phyloP scores from a whole-genome alignment of 2,113 vertebrate species.

The Jaculus jaculus region DNA sequence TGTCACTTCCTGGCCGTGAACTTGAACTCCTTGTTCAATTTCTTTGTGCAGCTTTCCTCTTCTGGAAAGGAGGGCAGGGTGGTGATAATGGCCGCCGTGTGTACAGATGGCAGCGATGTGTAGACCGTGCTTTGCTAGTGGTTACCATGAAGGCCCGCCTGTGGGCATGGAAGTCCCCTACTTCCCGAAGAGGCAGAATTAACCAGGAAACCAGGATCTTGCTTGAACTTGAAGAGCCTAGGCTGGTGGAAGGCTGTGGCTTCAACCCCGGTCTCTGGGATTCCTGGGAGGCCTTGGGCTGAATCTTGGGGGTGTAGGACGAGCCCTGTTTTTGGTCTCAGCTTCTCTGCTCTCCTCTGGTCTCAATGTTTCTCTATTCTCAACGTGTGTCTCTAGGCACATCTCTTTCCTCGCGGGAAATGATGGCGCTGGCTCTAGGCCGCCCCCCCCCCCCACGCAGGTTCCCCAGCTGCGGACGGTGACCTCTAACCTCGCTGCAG shows the following conservation, averaged over 20 bases:
- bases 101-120: background rate
- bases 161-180: background rate
- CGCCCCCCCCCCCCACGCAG: background rate
- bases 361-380: background rate
- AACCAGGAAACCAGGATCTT: background rate
- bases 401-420: background rate
- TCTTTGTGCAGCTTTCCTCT: background rate
- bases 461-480: no score
- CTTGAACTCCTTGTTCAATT: background rate
- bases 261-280: background rate
- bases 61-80: background rate
- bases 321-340: background rate
- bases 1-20: background rate
- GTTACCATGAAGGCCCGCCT: background rate
- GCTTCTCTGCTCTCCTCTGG: background rate
- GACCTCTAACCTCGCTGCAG: background rate
- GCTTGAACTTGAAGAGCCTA: background rate
- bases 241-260: background rate
- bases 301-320: background rate
- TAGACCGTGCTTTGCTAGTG: rapidly evolving
- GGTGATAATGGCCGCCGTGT: background rate
- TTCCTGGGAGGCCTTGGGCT: background rate
- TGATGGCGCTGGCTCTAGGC: background rate
- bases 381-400: background rate
- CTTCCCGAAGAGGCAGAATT: background rate